These are phyloP conservation scores for Cochlearius cochlearius DNA, from an alignment of 2,113 vertebrate genomes.

Conservation along the genomic window DNA sequence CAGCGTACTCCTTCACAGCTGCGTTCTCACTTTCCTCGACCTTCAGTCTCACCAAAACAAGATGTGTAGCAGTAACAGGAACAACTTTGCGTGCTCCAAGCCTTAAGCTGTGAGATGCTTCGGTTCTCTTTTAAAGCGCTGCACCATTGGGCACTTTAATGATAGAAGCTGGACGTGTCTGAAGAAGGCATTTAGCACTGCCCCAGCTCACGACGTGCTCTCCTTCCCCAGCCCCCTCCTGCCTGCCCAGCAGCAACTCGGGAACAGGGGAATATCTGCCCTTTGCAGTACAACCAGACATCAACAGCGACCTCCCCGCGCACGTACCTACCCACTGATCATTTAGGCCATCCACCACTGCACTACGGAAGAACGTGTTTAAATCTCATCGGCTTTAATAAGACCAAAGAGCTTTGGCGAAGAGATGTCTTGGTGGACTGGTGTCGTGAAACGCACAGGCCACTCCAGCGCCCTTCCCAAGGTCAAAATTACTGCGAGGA, in stretches of 20 bases:
- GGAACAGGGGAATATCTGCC: not conserved
- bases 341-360: not conserved
- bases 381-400: not conserved
- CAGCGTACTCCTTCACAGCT: not conserved
- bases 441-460: accelerated
- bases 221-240: not conserved
- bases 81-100: not conserved
- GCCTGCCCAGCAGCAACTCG: not conserved
- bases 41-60: not conserved
- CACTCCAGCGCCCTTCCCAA: not conserved
- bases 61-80: accelerated
- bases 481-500: not conserved
- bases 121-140: not conserved
- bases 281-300: not conserved
- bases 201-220: no score
- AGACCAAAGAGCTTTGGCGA: not conserved
- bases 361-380: not conserved
- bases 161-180: not conserved
- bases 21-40: not conserved
- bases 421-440: not conserved
- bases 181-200: not conserved
- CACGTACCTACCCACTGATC: accelerated
- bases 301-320: accelerated
- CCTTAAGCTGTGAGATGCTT: not conserved
- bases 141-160: accelerated